Evolutionary conservation across 2,797 vertebrate genomes (phyloP).

Genomic region (Gephyroberyx darwinii): DNA sequence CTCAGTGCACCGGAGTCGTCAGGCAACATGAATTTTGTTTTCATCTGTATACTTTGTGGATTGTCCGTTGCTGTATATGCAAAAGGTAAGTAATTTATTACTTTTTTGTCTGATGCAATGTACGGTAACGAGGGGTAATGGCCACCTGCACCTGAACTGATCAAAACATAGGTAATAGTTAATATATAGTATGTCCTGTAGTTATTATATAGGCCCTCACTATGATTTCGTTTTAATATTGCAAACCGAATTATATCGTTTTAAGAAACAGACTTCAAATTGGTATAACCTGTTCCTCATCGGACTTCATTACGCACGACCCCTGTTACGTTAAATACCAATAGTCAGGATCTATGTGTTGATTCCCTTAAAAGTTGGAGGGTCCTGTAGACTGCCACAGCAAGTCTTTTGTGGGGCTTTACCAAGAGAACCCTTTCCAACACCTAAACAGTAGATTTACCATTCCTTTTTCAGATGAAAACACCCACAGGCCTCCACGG

Average conservation of each 20-base stretch:
- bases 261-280: background rate
- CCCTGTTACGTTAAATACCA: too few relatives aligned
- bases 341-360: too few relatives aligned
- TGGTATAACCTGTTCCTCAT: background rate
- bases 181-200: background rate
- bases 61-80: constrained; percentile 74
- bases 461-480: constrained; percentile 1
- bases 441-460: background rate
- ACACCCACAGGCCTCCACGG: background rate
- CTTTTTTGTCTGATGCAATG: background rate
- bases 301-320: constrained; percentile 1
- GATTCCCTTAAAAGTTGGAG: background rate
- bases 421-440: background rate
- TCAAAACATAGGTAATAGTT: background rate
- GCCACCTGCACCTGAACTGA: background rate
- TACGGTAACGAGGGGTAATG: background rate
- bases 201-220: background rate
- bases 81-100: constrained; percentile 75
- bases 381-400: background rate
- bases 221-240: background rate
- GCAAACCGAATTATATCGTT: background rate
- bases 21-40: constrained; percentile 76
- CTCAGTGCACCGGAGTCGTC: constrained; percentile 45
- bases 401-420: background rate
- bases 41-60: constrained; percentile 81